Conservation (phyloP, 2,888 invertebrate genomes). For the Diaperis boleti region DNA sequence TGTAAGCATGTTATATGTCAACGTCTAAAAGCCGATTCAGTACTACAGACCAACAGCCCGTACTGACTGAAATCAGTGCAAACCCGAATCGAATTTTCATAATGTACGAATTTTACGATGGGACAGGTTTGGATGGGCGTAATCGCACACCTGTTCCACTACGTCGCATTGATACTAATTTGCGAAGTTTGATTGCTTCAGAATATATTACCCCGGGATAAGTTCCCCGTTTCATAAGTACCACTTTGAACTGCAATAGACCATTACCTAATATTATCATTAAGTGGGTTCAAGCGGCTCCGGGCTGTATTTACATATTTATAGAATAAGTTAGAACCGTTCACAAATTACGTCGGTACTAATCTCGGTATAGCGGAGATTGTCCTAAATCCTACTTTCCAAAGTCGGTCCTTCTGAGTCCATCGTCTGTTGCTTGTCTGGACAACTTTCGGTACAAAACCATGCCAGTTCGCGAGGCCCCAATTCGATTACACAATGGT, state of each 20-base stretch:
- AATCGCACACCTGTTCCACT: conserved; percentile 35
- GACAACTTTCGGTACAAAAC: conserved; percentile 20
- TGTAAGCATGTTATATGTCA: conserved; percentile 51
- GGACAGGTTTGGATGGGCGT: conserved; percentile 16
- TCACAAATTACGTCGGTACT: conserved; percentile 21
- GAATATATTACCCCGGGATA: conserved; percentile 23
- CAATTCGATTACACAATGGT: conserved; percentile 2
- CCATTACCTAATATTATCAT: conserved; percentile 36
- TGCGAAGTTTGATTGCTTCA: conserved; percentile 29
- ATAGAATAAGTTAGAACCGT: conserved; percentile 31
- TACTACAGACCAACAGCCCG: conserved; percentile 12
- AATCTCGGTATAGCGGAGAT: conserved; percentile 4
- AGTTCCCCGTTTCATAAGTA: conserved; percentile 25
- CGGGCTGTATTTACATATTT: conserved; percentile 36
- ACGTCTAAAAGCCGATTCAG: conserved; percentile 43
- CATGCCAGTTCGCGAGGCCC: neutral
- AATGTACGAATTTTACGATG: conserved; percentile 21
- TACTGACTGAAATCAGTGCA: conserved; percentile 25
- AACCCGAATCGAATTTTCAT: conserved; percentile 8
- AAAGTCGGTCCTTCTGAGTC: conserved; percentile 16
- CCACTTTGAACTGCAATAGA: conserved; percentile 21
- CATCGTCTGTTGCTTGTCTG: conserved; percentile 24
- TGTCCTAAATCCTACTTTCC: conserved; percentile 29
- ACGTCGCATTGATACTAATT: conserved; percentile 18
- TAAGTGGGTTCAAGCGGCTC: conserved; percentile 21